Base-by-base conservation (phyloP, 1,140 invertebrate genomes). In the Eciton burchellii region DNA sequence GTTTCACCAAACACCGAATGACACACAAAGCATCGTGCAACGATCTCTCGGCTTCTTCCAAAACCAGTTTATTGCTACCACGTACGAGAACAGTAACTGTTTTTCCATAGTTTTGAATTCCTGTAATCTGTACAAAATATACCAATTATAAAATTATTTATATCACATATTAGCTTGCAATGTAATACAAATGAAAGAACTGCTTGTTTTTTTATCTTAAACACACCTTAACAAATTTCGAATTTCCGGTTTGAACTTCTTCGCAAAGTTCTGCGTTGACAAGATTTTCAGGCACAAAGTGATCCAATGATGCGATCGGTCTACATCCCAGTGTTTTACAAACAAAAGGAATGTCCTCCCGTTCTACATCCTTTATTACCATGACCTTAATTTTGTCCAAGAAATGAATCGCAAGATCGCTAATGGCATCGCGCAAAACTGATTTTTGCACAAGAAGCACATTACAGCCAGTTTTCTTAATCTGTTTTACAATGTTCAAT, bases 381-480 rank as follows among this genome's bases (percentile, higher is more conserved):
- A 99, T 97, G 56, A 99, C 99, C 93, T 99, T 99, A 92, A 99
- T 98, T 95, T 99, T 99, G 90, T 99, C 98, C 84, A 99, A 95
- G 94, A 99, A 99, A 93, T 99, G 99, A 86, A 99, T 95, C 2
- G 99, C 99, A 86, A 99, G 94, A 93, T 99, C 99, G 91, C 97
- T 99, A 12, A 99, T 95, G 26, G 99, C 99, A 96, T 99, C 99
- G 88, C 99, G 96, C 45, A 99, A 95, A 92, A 99, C 99, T 0
- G 99, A 99, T 94, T 99, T 99, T 94, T 99, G 99, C 62, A 99
- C 98, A 16, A 99, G 95, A 0, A 99, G 95, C 41, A 99, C 98
- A 94, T 99, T 99, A 93, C 99, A 99, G 6, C 99, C 99, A 85
- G 98, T 95, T 91, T 99, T 99, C 92, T 99, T 99, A 60, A 99